Percentiles rank a stretch among this genome's conserved stretches.
These are phyloP conservation scores for Drosophila micromelanica DNA, from an alignment of 1,140 invertebrate genomes.

Conservation along the genomic window DNA sequence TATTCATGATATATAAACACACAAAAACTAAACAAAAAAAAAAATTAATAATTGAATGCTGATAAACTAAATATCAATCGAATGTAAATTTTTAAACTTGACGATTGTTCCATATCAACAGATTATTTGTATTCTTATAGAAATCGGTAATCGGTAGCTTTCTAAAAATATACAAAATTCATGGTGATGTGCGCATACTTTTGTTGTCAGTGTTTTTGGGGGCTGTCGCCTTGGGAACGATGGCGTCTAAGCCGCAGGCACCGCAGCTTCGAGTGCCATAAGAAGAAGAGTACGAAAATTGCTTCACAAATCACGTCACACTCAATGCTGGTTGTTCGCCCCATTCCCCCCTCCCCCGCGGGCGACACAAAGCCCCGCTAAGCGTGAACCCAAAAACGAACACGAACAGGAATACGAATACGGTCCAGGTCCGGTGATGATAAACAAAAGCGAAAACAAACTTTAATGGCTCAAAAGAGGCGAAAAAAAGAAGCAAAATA, in stretches of 20 bases:
- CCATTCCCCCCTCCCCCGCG: background rate
- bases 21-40: too few relatives aligned
- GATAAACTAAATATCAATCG: too few relatives aligned
- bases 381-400: constrained; percentile 12
- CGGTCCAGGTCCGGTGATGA: constrained; percentile 23
- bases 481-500: constrained; percentile 26
- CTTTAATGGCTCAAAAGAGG: constrained; percentile 57
- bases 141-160: too few relatives aligned
- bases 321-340: constrained; percentile 27
- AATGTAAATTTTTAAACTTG: background rate
- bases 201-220: background rate
- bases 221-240: constrained; percentile 4
- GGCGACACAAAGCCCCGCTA: background rate
- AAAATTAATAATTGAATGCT: too few relatives aligned
- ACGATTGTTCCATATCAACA: too few relatives aligned
- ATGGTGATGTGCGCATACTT: constrained; percentile 18
- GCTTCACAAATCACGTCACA: constrained; percentile 68
- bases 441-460: constrained; percentile 49
- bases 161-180: too few relatives aligned
- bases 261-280: constrained; percentile 20
- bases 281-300: constrained; percentile 25
- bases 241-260: constrained; percentile 9
- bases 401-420: constrained; percentile 16
- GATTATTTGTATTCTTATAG: too few relatives aligned
- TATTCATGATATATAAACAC: too few relatives aligned